phyloP scores from a whole-genome alignment of 2,797 vertebrate species.

The Lerista edwardsae region DNA sequence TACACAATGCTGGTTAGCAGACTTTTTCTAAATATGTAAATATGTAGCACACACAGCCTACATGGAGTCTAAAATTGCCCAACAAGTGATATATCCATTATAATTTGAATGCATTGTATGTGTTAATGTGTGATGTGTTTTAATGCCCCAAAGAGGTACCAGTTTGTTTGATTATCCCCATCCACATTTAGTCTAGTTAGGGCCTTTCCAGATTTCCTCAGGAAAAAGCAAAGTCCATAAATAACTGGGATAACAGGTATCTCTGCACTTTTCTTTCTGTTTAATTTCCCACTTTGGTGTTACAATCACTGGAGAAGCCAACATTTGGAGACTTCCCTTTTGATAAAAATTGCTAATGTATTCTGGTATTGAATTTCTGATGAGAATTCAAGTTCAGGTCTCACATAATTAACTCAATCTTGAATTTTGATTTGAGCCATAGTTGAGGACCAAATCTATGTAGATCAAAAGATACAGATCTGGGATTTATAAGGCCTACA shows the following conservation, averaged over 20 bases:
- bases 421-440: neutral
- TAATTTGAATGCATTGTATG: neutral
- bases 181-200: neutral
- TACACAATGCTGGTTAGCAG: neutral
- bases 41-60: rapidly evolving
- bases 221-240: neutral
- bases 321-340: neutral
- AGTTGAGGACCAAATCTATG: neutral
- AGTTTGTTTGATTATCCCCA: neutral
- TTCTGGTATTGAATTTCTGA: neutral
- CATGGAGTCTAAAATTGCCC: neutral
- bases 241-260: neutral
- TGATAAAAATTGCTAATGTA: neutral
- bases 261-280: neutral
- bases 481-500: neutral
- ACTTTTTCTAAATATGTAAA: neutral
- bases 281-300: neutral
- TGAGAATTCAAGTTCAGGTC: neutral
- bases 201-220: neutral
- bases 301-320: neutral
- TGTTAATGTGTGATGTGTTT: neutral
- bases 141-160: neutral
- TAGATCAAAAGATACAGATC: neutral
- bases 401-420: neutral
- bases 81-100: neutral